These are phyloP conservation scores for Oscheius sp. DNA, from an alignment of 2,888 invertebrate species.

Conservation along the genomic window DNA sequence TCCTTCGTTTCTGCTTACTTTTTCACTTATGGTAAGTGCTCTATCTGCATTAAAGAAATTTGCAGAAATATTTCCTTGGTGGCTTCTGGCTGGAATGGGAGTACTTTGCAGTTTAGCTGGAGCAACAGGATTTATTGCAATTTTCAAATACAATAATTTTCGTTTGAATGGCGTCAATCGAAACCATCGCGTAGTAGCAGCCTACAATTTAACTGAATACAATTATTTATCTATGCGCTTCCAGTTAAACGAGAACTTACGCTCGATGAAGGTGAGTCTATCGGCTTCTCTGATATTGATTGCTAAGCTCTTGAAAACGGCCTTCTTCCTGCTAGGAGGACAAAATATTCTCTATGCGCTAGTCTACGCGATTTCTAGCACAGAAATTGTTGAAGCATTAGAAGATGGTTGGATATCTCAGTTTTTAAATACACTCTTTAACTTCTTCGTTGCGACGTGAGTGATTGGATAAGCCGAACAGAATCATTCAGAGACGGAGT, in stretches of 20 bases:
- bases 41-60: not conserved
- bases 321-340: slow-evolving; percentile 3
- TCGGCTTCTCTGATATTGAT: not conserved
- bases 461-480: not conserved
- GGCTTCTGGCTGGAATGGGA: not conserved
- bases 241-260: slow-evolving; percentile 26
- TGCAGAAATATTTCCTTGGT: slow-evolving; percentile 16
- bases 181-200: slow-evolving; percentile 4
- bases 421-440: slow-evolving; percentile 17
- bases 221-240: slow-evolving; percentile 25
- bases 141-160: not conserved
- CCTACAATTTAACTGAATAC: too few relatives aligned
- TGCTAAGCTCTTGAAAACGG: slow-evolving; percentile 9
- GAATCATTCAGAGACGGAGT: slow-evolving; percentile 2
- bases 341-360: slow-evolving; percentile 10
- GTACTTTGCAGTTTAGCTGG: not conserved
- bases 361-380: not conserved
- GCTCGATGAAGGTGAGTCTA: slow-evolving; percentile 16
- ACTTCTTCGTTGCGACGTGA: slow-evolving; percentile 22
- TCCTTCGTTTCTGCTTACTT: not conserved
- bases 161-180: not conserved
- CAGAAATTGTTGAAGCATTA: not conserved
- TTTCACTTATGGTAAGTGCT: slow-evolving; percentile 16
- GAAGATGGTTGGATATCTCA: slow-evolving; percentile 18
- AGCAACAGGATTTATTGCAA: not conserved